A percentile compares a stretch with the other conserved stretches of the same genome.
phyloP scores from a whole-genome alignment of 2,113 vertebrate genomes.

The Sinocyclocheilus grahami region DNA sequence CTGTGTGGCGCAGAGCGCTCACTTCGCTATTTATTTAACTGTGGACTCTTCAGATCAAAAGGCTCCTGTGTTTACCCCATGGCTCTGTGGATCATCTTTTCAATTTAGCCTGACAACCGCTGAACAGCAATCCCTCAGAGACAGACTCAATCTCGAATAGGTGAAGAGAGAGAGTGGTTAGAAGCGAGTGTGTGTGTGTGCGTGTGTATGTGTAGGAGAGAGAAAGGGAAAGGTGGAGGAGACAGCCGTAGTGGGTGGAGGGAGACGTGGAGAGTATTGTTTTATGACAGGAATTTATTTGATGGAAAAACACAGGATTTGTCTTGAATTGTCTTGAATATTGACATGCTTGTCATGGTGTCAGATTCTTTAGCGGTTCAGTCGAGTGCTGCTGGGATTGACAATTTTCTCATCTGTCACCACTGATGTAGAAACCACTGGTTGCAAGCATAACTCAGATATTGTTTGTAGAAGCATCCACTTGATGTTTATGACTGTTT shows the following conservation, averaged over 20 bases:
- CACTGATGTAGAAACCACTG: conserved; percentile 13
- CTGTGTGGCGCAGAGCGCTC: conserved; percentile 49
- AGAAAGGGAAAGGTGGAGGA: conserved; percentile 39
- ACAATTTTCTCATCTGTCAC: conserved; percentile 14
- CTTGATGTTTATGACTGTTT: conserved; percentile 7
- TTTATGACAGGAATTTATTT: conserved; percentile 50
- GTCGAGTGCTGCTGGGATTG: conserved; percentile 18
- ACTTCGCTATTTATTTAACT: conserved; percentile 58
- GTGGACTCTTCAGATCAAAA: conserved; percentile 63
- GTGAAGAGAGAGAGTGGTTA: conserved; percentile 54
- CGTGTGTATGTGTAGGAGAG: conserved; percentile 25
- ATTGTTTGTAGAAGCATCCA: background rate
- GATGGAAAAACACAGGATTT: conserved; percentile 40
- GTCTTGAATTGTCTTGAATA: conserved; percentile 40
- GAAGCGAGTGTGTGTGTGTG: background rate
- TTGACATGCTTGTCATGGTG: conserved; percentile 37
- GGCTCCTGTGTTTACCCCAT: conserved; percentile 60
- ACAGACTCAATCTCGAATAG: conserved; percentile 55
- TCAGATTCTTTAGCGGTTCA: conserved; percentile 16
- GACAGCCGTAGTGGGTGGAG: conserved; percentile 35
- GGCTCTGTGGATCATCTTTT: conserved; percentile 60
- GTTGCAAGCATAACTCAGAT: background rate
- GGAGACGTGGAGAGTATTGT: conserved; percentile 37
- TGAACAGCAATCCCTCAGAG: conserved; percentile 56
- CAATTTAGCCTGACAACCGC: conserved; percentile 58